Base-by-base conservation (phyloP, 2,113 vertebrate genomes). In the Argyrosomus japonicus region DNA sequence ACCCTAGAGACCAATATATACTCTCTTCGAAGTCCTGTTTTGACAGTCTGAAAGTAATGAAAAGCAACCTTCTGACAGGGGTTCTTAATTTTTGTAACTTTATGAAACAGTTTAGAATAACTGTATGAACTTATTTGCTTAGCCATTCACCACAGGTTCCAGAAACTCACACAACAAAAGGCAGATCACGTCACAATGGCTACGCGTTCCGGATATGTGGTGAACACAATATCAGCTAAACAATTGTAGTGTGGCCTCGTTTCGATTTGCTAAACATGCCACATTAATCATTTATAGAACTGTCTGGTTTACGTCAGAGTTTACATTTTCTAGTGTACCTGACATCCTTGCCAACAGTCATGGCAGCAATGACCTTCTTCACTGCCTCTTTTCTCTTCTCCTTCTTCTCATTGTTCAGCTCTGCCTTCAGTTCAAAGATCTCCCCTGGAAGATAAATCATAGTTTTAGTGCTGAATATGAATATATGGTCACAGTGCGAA, bases 351-450 rank as follows among this genome's bases (percentile, higher is more conserved):
- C 98, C 98, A 75, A 99, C 98, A 0, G 98, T 99, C 98, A 99
- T 99, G 83, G 98, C 98, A 69, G 98, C 98, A 73, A 99, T 99
- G 85, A 99, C 98, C 89, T 99, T 99, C 93, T 99, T 99, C 11
- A 99, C 98, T 0, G 98, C 98, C 93, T 99, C 98, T 92, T 99
- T 99, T 87, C 98, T 95, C 88, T 99, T 99, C 93, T 99, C 98
- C 88, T 99, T 99, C 94, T 99, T 99, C 89, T 99, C 98, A 97
- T 99, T 99, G 92, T 99, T 99, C 91, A 99, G 95, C 81, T 99
- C 98, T 29, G 98, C 98, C 93, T 99, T 99, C 91, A 99, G 93
- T 84, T 99, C 98, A 94, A 99, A 99, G 92, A 99, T 99, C 96
- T 99, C 98, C 78, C 98, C 98, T 99, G 83, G 19, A 79, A 95